These are phyloP conservation scores for Upupa epops DNA, from an alignment of 2,113 vertebrate species.

Conservation along the genomic window DNA sequence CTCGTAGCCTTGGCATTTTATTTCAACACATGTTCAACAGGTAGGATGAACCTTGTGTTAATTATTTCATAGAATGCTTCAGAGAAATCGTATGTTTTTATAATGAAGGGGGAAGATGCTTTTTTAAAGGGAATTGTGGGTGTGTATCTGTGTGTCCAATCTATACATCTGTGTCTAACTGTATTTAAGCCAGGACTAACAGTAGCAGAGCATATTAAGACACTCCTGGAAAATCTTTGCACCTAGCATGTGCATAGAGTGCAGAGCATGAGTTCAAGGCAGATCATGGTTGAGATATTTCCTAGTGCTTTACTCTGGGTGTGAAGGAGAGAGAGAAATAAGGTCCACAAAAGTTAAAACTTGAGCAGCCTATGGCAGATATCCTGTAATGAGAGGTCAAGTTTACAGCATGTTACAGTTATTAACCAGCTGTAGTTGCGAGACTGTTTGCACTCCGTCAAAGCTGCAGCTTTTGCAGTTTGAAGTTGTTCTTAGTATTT, in stretches of 20 bases:
- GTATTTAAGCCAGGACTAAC: not conserved
- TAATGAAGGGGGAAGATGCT: not conserved
- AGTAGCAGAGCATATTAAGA: not conserved
- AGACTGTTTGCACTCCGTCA: accelerated
- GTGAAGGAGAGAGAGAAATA: not conserved
- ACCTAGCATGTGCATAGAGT: not conserved
- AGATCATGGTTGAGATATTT: not conserved
- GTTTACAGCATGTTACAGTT: not conserved
- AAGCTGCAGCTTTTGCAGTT: not conserved
- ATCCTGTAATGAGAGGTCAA: not conserved
- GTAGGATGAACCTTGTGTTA: slow-evolving; percentile 32
- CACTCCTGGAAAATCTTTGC: not conserved
- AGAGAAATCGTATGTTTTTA: not conserved
- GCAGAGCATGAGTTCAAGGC: not conserved
- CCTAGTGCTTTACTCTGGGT: not conserved
- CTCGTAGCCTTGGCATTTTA: not conserved
- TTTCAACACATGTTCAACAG: not conserved
- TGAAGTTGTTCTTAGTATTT: not conserved
- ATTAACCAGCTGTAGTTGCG: not conserved
- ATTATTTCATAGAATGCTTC: not conserved
- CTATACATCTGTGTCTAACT: not conserved
- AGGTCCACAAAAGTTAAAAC: not conserved
- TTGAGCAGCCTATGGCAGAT: not conserved
- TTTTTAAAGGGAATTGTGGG: not conserved
- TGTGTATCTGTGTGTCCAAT: not conserved